Base-by-base conservation (phyloP, 2,113 vertebrate species). In the Hyla sarda region DNA sequence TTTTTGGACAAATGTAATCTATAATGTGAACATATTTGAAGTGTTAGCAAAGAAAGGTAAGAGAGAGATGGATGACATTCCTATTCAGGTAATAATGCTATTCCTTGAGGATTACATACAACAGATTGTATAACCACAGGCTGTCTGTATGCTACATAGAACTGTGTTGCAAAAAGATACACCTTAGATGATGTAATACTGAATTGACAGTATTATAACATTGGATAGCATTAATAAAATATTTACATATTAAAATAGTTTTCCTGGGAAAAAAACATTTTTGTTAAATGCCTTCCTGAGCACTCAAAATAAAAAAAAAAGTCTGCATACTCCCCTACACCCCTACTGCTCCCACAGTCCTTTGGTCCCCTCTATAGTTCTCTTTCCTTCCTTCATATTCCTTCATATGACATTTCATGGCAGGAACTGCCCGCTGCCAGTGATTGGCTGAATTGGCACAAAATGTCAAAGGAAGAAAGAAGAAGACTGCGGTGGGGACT, bases 11-110 rank as follows among this genome's bases (percentile, higher is more conserved):
- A 34, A 45, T 45, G 34, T 62, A 60, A 80, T 62, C 34, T 60
- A 62, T 60, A 80, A 80, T 80, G 23, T 80, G 54, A 5, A n/a
- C 34, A 60, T 54, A 60, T 62, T 34, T 60, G 34, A 37, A 54
- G 34, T 80, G 54, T 41, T 62, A 34, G 30, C 54, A 54, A 54
- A 80, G 34, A 80, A 80, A 80, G 13, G 19, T 80, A 80, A 80
- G 34, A 45, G 54, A 62, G 56, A 60, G 56, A 80, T 80, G 34
- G 54, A 80, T 80, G 34, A 32, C 21, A 60, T 62, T 56, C 34
- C 77, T 41, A n/a, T 62, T 25, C 77, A 62, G 21, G 37, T 58
- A 80, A 80, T 80, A 32, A 80, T 80, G 25, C 11, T 58, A 62
- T 23, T 80, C 77, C 54, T 41, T 25, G 14, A 37, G 34, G 76